These are phyloP conservation scores for Sarcophaga peregrina DNA, from an alignment of 1,140 invertebrate species.

Conservation along the genomic window DNA sequence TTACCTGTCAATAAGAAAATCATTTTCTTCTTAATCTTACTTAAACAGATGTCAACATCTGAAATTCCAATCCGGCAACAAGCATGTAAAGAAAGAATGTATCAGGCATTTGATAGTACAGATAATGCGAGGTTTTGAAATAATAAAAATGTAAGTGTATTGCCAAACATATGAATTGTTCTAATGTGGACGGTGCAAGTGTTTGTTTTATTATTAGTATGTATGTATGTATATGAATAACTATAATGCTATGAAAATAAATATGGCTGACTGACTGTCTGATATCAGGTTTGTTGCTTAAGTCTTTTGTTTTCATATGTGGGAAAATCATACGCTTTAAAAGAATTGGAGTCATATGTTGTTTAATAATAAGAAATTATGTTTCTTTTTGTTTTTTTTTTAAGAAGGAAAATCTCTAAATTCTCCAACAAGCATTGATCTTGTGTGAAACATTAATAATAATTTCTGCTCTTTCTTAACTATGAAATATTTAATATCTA, in stretches of 20 bases:
- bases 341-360: conserved; percentile 7
- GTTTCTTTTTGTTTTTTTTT: background rate
- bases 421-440: background rate
- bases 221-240: conserved; percentile 22
- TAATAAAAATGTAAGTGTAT: too few species aligned
- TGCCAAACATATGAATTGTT: too few species aligned
- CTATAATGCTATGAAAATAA: conserved; percentile 1
- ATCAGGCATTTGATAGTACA: too few species aligned
- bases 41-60: conserved; percentile 23
- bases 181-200: background rate
- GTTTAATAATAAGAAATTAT: background rate
- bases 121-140: too few species aligned
- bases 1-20: conserved; percentile 34
- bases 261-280: background rate
- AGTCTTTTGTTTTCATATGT: conserved; percentile 43
- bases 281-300: conserved; percentile 42
- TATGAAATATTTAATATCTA: conserved; percentile 19
- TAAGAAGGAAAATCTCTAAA: background rate
- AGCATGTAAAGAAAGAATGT: too few species aligned
- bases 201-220: conserved; percentile 29
- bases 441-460: conserved; percentile 9
- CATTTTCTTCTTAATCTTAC: conserved; percentile 7
- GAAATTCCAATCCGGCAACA: background rate
- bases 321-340: background rate
- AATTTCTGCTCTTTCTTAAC: background rate